Conservation (phyloP, 2,797 vertebrate species). For the Anguilla marmorata region DNA sequence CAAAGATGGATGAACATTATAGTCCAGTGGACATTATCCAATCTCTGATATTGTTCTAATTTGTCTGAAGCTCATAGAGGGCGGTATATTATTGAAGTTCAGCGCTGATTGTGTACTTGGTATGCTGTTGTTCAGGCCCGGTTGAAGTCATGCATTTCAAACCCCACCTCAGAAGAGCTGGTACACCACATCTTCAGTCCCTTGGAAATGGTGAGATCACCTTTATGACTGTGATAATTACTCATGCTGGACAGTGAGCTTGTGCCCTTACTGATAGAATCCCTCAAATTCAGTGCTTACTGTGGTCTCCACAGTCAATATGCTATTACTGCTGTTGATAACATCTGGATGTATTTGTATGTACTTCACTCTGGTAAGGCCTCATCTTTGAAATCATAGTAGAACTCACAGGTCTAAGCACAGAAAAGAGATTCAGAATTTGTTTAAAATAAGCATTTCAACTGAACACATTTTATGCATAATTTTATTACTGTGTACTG, state of each 20-base stretch:
- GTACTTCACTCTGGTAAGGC: background rate
- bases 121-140: slow-evolving; percentile 66
- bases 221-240: background rate
- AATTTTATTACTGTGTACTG: background rate
- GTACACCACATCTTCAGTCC: slow-evolving; percentile 83
- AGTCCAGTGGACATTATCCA: background rate
- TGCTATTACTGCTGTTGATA: background rate
- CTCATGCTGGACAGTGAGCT: background rate
- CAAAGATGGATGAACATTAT: background rate
- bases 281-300: background rate
- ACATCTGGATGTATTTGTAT: background rate
- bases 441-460: no score
- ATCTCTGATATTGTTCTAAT: no score
- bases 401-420: background rate
- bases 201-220: slow-evolving; percentile 78
- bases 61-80: background rate
- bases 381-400: background rate
- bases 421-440: background rate
- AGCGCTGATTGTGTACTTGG: background rate
- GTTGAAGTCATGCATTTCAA: slow-evolving; percentile 76
- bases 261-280: background rate
- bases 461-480: background rate
- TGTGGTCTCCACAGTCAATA: background rate
- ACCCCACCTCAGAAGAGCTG: slow-evolving; percentile 81
- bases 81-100: background rate